Conservation (phyloP, 2,888 invertebrate genomes). For the Pomacea canaliculata region DNA sequence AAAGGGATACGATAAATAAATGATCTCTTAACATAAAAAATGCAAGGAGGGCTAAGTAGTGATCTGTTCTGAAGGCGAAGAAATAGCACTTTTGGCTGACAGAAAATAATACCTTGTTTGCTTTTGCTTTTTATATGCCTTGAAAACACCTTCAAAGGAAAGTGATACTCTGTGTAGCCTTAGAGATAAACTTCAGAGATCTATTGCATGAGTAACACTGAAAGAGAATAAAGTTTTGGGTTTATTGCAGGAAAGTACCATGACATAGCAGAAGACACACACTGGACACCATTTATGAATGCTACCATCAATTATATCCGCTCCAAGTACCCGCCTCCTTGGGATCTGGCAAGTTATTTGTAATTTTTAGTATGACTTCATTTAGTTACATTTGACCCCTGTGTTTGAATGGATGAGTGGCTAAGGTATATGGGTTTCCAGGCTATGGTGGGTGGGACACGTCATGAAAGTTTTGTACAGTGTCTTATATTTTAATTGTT, state of each 20-base stretch:
- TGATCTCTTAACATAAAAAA: no score
- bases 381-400: neutral
- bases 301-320: conserved; percentile 63
- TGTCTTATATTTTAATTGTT: neutral
- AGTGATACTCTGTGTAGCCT: neutral
- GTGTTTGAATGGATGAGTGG: neutral
- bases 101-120: no score
- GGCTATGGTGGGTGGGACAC: neutral
- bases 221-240: neutral
- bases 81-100: neutral
- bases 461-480: neutral
- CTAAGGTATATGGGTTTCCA: neutral
- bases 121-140: no score
- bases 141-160: no score
- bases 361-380: neutral
- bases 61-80: neutral
- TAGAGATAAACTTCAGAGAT: neutral
- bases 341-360: conserved; percentile 52
- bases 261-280: conserved; percentile 63
- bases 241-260: conserved; percentile 53
- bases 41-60: no score
- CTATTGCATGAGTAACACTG: neutral
- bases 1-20: neutral
- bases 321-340: conserved; percentile 59
- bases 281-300: conserved; percentile 66